These are phyloP conservation scores for Meriones unguiculatus DNA, from an alignment of 2,113 vertebrate genomes.

Conservation along the genomic window DNA sequence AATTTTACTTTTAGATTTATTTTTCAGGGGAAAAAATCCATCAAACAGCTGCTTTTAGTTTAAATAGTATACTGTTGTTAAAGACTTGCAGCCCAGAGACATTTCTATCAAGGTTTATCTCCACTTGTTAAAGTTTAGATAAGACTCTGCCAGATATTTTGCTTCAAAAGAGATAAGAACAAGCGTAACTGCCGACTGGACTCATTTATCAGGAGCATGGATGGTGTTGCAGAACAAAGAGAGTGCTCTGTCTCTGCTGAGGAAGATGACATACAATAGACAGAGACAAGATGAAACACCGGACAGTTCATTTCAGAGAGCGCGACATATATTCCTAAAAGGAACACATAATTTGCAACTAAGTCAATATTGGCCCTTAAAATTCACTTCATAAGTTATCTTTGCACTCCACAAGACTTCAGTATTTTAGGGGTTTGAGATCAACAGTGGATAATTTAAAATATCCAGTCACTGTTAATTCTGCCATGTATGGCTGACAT, in stretches of 20 bases:
- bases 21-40: slow-evolving; percentile 67
- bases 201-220: slow-evolving; percentile 80
- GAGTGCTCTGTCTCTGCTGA: slow-evolving; percentile 78
- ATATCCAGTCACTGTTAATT: background rate
- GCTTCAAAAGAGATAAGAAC: slow-evolving; percentile 86
- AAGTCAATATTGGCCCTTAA: slow-evolving; percentile 53
- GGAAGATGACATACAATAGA: slow-evolving; percentile 76
- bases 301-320: slow-evolving; percentile 73
- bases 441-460: slow-evolving; percentile 16
- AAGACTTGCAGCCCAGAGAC: slow-evolving; percentile 83
- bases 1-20: slow-evolving; percentile 83
- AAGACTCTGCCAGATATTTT: slow-evolving; percentile 86
- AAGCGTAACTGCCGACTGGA: slow-evolving; percentile 82
- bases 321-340: slow-evolving; percentile 7
- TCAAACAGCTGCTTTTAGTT: slow-evolving; percentile 87
- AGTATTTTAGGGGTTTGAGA: slow-evolving; percentile 11
- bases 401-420: slow-evolving; percentile 15
- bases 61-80: slow-evolving; percentile 85
- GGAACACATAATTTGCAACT: slow-evolving; percentile 55
- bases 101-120: slow-evolving; percentile 88
- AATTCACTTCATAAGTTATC: slow-evolving; percentile 51
- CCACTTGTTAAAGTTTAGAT: slow-evolving; percentile 86
- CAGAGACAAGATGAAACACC: slow-evolving; percentile 52
- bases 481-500: background rate
- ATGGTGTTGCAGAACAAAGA: slow-evolving; percentile 82